Evolutionary conservation across 2,797 vertebrate genomes (phyloP).

Genomic region (Linurgus olivaceus): DNA sequence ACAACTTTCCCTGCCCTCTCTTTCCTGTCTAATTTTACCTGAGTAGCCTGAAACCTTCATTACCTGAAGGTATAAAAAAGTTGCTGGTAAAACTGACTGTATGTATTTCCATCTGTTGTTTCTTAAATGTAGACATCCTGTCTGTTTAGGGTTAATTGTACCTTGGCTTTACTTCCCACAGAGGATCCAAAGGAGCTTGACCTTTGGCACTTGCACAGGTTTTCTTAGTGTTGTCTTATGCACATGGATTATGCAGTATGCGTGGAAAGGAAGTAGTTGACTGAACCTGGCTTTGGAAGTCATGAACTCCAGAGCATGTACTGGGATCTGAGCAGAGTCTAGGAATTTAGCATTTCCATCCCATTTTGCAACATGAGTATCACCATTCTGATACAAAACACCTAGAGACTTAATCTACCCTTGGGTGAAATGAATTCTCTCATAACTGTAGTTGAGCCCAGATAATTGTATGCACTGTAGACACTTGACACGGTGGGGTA

Average conservation of each 20-base stretch:
- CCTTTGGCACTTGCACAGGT: slow-evolving; percentile 14
- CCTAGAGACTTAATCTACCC: slow-evolving; percentile 55
- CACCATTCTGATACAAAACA: slow-evolving; percentile 31
- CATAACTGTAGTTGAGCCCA: background rate
- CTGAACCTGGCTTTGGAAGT: slow-evolving; percentile 30
- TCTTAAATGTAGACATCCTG: background rate
- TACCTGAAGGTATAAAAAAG: background rate
- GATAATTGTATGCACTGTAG: slow-evolving; percentile 10
- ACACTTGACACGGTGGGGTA: background rate
- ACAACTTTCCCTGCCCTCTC: background rate
- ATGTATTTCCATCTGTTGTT: background rate
- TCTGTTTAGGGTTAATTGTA: slow-evolving; percentile 2
- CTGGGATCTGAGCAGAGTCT: background rate
- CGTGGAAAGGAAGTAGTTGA: slow-evolving; percentile 43
- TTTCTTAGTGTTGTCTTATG: slow-evolving; percentile 22
- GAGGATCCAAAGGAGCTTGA: slow-evolving; percentile 10
- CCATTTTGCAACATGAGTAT: slow-evolving; percentile 21
- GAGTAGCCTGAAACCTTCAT: background rate
- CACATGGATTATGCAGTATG: slow-evolving; percentile 9
- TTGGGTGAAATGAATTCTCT: slow-evolving; percentile 60
- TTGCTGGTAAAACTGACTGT: background rate
- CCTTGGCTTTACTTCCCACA: slow-evolving; percentile 2
- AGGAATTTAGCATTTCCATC: slow-evolving; percentile 42
- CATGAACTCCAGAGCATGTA: slow-evolving; percentile 10
- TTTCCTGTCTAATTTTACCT: background rate